phyloP scores from a whole-genome alignment of 1,140 invertebrate species.

The Drosophila jambulina region DNA sequence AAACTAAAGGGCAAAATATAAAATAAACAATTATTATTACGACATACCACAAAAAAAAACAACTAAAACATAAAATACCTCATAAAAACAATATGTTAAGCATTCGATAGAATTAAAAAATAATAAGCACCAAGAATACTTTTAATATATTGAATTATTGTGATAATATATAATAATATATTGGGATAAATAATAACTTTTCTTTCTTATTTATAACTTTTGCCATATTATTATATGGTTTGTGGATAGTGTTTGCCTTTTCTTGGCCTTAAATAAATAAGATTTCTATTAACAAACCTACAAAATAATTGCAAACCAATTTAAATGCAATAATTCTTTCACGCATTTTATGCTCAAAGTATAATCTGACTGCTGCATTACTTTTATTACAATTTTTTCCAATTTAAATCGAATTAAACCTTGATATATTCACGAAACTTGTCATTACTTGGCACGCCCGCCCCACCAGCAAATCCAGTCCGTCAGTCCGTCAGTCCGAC shows the following conservation, averaged over 20 bases:
- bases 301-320: neutral
- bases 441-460: slow-evolving; percentile 29
- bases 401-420: slow-evolving; percentile 29
- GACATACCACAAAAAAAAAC: too few relatives aligned
- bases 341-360: slow-evolving; percentile 6
- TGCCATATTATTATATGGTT: neutral
- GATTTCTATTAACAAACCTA: neutral
- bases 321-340: slow-evolving; percentile 2
- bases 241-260: neutral
- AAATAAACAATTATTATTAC: neutral
- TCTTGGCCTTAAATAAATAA: neutral
- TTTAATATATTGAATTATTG: neutral
- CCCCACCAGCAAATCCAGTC: slow-evolving; percentile 22
- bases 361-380: neutral
- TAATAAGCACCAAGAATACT: neutral
- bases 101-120: neutral
- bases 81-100: neutral
- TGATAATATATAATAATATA: too few relatives aligned
- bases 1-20: neutral
- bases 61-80: neutral
- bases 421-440: slow-evolving; percentile 39
- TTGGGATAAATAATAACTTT: too few relatives aligned
- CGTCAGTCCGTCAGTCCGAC: slow-evolving; percentile 1
- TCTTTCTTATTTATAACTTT: neutral
- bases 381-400: slow-evolving; percentile 15